Evolutionary conservation across 2,888 invertebrate species (phyloP), one percentile per base, ranked within the genome.

Genomic region (Diarsia brunnea): DNA sequence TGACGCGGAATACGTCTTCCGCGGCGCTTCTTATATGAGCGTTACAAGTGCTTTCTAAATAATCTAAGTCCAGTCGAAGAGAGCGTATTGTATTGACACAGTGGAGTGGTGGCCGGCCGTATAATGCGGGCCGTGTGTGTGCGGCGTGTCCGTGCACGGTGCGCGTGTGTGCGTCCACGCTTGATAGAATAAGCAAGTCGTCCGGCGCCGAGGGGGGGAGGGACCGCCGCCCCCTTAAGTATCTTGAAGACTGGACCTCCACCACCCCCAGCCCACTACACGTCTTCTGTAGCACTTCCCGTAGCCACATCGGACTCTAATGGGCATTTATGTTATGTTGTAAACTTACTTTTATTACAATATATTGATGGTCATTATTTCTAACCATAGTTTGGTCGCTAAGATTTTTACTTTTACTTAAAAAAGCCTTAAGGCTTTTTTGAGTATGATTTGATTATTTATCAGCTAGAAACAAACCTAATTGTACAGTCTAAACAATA

Each of bases 21-120:
- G 94, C 93, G 94, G 92, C 94, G 95, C 95, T 95, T 96, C 96
- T 96, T 96, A 97, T 97, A 97, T 97, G 97, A 96, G 95, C 96
- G 95, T 96, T 96, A 97, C 96, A 96, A 97, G 97, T 97, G 97
- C 97, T 97, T 97, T 97, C 96, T 97, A 97, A 97, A 97, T 97
- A 97, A 97, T 96, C 97, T 96, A 96, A 97, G 97, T 97, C 97
- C 96, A 95, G 96, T 92, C 94, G 96, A 95, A 95, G 96, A 96
- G 96, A 96, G 95, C 94, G 96, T 96, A 96, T 96, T 96, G 96
- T 97, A 97, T 97, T 97, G 96, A 97, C 97, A 97, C 91, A 97
- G 97, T 95, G 94, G 95, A 96, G 95, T 97, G 96, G 96, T 96
- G 96, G 95, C 95, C 95, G 95, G 96, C 95, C 94, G 95, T 96